Evolutionary conservation across 2,113 vertebrate species (phyloP).

Genomic region (Zosterops japonicus): DNA sequence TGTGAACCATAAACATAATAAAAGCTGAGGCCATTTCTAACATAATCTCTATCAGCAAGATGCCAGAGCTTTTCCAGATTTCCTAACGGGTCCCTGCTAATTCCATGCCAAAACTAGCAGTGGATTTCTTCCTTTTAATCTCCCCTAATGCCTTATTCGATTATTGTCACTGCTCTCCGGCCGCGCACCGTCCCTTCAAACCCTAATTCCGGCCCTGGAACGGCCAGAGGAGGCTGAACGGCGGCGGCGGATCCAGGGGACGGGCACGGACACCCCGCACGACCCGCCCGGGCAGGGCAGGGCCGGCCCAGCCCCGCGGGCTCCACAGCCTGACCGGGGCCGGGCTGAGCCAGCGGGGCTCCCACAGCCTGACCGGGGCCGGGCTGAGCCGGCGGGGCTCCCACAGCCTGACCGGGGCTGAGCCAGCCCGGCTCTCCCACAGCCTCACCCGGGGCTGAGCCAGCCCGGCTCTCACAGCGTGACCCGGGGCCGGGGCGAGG

Average conservation of each 20-base stretch:
- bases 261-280: neutral
- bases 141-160: constrained; percentile 81
- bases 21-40: constrained; percentile 75
- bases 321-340: too few relatives aligned
- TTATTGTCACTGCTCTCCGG: constrained; percentile 80
- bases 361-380: too few relatives aligned
- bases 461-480: neutral
- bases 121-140: constrained; percentile 85
- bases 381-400: too few relatives aligned
- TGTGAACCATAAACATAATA: constrained; percentile 76
- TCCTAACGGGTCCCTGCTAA: constrained; percentile 77
- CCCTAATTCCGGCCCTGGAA: constrained; percentile 74
- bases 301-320: neutral
- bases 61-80: constrained; percentile 79
- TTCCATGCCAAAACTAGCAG: constrained; percentile 83
- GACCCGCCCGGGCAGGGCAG: neutral
- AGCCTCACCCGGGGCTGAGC: neutral
- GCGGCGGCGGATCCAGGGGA: constrained; percentile 64
- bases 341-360: too few relatives aligned
- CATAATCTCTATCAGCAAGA: constrained; percentile 79
- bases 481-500: neutral
- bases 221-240: constrained; percentile 74
- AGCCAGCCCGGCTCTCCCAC: too few relatives aligned
- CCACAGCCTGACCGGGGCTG: too few relatives aligned
- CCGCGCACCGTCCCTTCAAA: constrained; percentile 79